Base-by-base conservation (phyloP, 2,113 vertebrate genomes). In the Corythornis madagascariensis region DNA sequence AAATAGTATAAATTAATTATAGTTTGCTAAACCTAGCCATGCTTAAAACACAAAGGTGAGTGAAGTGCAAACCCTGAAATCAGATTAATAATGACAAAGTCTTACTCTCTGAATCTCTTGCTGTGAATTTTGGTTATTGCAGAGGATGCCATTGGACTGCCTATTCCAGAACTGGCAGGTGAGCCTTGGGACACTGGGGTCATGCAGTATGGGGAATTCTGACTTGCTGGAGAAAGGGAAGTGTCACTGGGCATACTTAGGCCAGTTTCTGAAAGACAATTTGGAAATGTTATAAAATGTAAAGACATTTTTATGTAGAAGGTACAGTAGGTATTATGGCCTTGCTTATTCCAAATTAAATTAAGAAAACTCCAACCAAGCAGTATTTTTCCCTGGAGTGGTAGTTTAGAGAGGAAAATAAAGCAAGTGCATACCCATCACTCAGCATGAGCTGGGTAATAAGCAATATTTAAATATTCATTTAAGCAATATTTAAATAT, bases 61-160 rank as follows among this genome's bases (percentile, higher is more conserved):
- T 61, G 17, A 84, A 64, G 50, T 50, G 18, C 28, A 89, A 77
- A 43, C 33, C 47, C n/a, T 45, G 14, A 80, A 60, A 70, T 73
- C 33, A 7, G 29, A 38, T 40, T 28, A 60, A 52, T 42, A 86
- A 64, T 16, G 38, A 28, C 85, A 28, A 73, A 70, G 15, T 95
- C 99, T 99, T 97, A 99, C 99, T 99, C 99, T 98, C 99, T 97
- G 95, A 99, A 99, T 89, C 99, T 97, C 57, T 99, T 98, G 98
- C 99, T 99, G 98, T 99, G 99, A 92, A 99, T 99, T 97, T 99
- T 99, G 89, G 99, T 99, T 97, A 99, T 98, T 89, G 99, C 98
- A 15, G 99, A 99, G 18, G 99, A 98, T 33, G 99, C 98, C 99
- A 99, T 99, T 25, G 99, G 99, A 93, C 99, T 99, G 48, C 99